Evolutionary conservation across 2,888 invertebrate genomes (phyloP).

Genomic region (Eledona agricola): DNA sequence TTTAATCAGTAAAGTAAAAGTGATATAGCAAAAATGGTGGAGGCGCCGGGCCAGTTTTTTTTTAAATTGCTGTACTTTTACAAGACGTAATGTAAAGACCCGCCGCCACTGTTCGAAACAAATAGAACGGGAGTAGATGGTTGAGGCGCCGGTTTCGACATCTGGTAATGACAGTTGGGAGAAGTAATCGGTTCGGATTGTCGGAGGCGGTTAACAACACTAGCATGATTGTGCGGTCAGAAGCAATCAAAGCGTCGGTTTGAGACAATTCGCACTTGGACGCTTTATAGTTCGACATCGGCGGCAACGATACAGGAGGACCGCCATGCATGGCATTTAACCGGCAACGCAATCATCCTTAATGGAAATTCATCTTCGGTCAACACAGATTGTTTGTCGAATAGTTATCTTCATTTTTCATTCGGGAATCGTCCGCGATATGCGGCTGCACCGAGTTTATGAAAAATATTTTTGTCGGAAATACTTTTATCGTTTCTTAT

Average conservation of each 20-base stretch:
- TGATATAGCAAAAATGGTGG: no score
- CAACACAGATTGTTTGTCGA: conserved; percentile 20
- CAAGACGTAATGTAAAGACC: no score
- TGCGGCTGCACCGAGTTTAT: conserved; percentile 9
- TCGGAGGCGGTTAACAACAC: conserved; percentile 54
- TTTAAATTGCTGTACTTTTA: no score
- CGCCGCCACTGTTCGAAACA: no score
- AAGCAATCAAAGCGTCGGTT: conserved; percentile 57
- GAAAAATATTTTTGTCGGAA: conserved; percentile 14
- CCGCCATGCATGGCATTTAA: conserved; percentile 29
- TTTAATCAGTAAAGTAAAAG: no score
- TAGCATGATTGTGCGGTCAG: conserved; percentile 59
- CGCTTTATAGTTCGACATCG: conserved; percentile 29
- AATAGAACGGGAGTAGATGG: no score
- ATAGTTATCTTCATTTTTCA: conserved; percentile 15
- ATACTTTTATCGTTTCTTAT: conserved; percentile 7
- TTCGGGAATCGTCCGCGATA: conserved; percentile 8
- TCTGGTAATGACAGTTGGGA: conserved; percentile 58
- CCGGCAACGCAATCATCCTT: conserved; percentile 22
- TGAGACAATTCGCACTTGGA: conserved; percentile 53
- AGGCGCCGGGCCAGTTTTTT: no score
- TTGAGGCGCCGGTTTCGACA: conserved; percentile 45
- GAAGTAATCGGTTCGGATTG: conserved; percentile 57
- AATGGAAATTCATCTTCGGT: conserved; percentile 34
- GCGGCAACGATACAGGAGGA: conserved; percentile 32